phyloP scores from a whole-genome alignment of 2,797 vertebrate genomes.

The Hipposideros larvatus region DNA sequence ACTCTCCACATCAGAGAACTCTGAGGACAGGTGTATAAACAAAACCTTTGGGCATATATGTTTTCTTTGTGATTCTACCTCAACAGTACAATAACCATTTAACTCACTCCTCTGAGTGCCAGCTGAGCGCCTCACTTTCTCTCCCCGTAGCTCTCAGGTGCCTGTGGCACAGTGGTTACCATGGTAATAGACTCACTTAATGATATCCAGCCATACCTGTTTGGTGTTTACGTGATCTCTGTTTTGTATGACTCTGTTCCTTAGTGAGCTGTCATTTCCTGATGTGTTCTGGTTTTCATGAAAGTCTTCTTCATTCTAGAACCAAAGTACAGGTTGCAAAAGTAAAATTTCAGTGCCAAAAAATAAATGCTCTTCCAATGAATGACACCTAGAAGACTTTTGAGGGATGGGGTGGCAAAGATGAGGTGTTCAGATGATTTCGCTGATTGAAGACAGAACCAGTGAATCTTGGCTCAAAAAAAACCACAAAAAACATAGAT shows the following conservation, averaged over 20 bases:
- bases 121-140: neutral
- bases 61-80: neutral
- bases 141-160: neutral
- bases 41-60: neutral
- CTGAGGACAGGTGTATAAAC: neutral
- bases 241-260: constrained; percentile 63
- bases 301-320: constrained; percentile 18
- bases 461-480: neutral
- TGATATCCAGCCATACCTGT: constrained; percentile 55
- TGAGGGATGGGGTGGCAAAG: neutral
- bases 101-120: neutral
- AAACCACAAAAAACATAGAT: neutral
- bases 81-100: neutral
- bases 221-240: neutral
- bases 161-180: neutral
- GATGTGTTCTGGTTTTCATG: constrained; percentile 20
- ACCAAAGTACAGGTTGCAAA: constrained; percentile 39
- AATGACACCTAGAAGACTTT: neutral
- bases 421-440: neutral
- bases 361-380: neutral
- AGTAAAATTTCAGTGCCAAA: neutral
- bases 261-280: neutral
- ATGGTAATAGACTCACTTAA: neutral
- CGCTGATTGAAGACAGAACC: neutral
- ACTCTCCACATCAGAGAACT: neutral